These are phyloP conservation scores for Cotesia glomerata DNA, from an alignment of 1,140 invertebrate species.

Conservation along the genomic window DNA sequence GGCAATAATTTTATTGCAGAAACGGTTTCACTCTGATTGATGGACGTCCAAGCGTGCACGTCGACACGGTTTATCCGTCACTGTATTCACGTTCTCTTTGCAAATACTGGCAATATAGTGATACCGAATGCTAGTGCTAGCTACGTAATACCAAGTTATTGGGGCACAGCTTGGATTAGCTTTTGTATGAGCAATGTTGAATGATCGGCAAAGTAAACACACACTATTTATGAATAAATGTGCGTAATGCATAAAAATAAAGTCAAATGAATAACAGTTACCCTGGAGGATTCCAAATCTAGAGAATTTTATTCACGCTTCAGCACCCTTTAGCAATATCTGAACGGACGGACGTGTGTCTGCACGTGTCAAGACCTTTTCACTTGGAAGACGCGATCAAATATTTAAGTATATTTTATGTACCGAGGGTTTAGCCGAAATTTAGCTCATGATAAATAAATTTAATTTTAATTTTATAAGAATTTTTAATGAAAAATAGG, in stretches of 20 bases:
- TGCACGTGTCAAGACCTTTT: slow-evolving; percentile 12
- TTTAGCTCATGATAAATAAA: too few species aligned
- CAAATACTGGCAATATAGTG: slow-evolving; percentile 1
- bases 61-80: slow-evolving; percentile 23
- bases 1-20: slow-evolving; percentile 24
- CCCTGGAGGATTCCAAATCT: background rate
- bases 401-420: background rate
- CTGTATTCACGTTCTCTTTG: slow-evolving; percentile 11
- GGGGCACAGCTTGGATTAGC: slow-evolving; percentile 1
- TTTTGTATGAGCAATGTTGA: background rate
- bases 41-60: slow-evolving; percentile 18
- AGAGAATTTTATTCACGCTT: background rate
- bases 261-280: background rate
- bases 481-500: background rate
- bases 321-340: slow-evolving; percentile 3
- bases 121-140: too few species aligned
- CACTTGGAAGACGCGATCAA: slow-evolving; percentile 8
- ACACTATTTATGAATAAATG: background rate
- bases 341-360: background rate
- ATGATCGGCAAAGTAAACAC: background rate
- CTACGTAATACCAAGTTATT: background rate
- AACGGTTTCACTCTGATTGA: slow-evolving; percentile 23
- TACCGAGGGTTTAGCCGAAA: background rate
- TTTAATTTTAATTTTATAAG: background rate
- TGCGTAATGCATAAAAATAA: background rate